Evolutionary conservation across 2,797 vertebrate genomes (phyloP).

Genomic region (Meriones psammophilus): DNA sequence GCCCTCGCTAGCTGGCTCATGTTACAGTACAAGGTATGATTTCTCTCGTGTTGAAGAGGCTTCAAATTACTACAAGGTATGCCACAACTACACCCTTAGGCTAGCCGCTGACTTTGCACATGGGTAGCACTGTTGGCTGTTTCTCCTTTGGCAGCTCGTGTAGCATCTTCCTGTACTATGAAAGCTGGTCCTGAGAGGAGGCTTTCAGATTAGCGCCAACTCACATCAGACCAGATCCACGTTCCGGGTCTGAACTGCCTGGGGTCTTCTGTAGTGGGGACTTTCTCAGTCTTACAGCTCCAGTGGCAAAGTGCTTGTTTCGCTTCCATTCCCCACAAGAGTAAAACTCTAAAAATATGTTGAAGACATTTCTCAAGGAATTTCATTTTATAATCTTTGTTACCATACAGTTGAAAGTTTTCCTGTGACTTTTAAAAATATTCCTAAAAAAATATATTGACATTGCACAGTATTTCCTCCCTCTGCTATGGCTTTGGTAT

Average conservation of each 20-base stretch:
- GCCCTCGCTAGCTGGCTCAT: too few relatives aligned
- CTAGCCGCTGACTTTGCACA: background rate
- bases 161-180: background rate
- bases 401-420: background rate
- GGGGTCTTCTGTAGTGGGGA: too few relatives aligned
- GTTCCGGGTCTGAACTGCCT: background rate
- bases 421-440: background rate
- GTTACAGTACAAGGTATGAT: too few relatives aligned
- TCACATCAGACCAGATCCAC: background rate
- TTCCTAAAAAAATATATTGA: background rate
- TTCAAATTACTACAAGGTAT: background rate
- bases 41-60: background rate
- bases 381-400: slow-evolving; percentile 15
- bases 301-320: background rate
- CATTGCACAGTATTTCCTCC: background rate
- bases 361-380: background rate
- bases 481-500: background rate
- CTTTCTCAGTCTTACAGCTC: background rate
- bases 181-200: background rate
- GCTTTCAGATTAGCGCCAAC: background rate
- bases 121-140: background rate
- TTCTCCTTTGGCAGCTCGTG: background rate
- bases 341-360: background rate
- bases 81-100: background rate
- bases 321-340: background rate